Evolutionary conservation across 37 sponge, comb jelly and placozoan species (phyloP), one percentile per base, ranked within the genome.

Genomic region (Axinella damicornis): DNA sequence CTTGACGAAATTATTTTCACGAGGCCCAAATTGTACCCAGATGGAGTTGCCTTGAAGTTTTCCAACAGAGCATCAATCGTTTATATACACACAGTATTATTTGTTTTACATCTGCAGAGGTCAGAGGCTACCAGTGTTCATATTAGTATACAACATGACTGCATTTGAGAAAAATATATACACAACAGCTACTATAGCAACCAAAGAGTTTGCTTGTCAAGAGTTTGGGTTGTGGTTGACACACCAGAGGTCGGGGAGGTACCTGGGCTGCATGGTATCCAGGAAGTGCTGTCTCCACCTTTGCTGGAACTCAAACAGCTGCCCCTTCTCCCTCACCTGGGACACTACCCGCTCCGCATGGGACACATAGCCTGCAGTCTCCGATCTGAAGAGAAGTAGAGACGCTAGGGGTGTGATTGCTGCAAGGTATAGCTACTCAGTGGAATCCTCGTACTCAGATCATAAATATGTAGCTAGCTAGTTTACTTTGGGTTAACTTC

Each of bases 201-300:
- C n/a, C n/a, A n/a, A n/a, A n/a, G n/a, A n/a, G n/a, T n/a, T n/a
- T n/a, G 46, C 46, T 46, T 46, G 46, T 46, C 46, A 46, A 46
- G 46, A 46, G 6, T 41, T 35, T 30, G 93, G 94, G 65, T 89
- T 89, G 33, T 93, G 94, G 32, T 80, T 57, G 5, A 89, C 79
- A 22, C 86, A 77, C 94, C 94, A 93, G 20, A 82, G 58, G 55
- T 89, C 77, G n/a, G 94, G 94, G 39, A 93, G 53, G 79, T 53
- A 80, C 31, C 69, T 33, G 33, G 94, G 94, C 27, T 93, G 37
- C 94, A 93, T 93, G 53, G 90, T 70, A 53, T 85, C 78, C 19
- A 93, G 67, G 68, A 93, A 93, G 28, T 93, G 87, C 56, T 93
- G 67, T 46, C 94, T 81, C 94, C 94, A 93, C 54, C 82, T 53